phyloP scores from a whole-genome alignment of 2,888 invertebrate species.

The Pecten maximus region DNA sequence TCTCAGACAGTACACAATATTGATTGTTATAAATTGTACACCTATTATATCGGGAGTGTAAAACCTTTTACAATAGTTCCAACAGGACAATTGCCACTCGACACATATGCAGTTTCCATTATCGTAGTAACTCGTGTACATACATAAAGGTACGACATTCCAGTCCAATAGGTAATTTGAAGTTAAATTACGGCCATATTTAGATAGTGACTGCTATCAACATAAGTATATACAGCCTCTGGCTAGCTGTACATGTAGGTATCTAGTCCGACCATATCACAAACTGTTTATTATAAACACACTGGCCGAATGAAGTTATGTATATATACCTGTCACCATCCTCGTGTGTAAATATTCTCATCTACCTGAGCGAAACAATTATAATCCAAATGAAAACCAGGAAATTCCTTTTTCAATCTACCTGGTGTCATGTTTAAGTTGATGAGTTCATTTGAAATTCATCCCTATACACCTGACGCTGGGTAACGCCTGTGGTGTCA shows the following conservation, averaged over 20 bases:
- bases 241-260: not conserved
- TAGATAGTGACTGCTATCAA: not conserved
- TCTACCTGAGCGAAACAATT: conserved; percentile 20
- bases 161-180: not conserved
- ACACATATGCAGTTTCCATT: not conserved
- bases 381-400: not conserved
- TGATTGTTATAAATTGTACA: not conserved
- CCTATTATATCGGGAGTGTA: not conserved
- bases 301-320: not conserved
- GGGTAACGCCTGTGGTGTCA: not conserved
- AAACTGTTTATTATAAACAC: not conserved
- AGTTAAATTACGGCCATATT: conserved; percentile 16
- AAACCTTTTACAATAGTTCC: not conserved
- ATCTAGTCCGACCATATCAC: not conserved
- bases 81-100: not conserved
- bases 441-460: not conserved
- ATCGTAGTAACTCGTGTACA: not conserved
- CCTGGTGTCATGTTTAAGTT: not conserved
- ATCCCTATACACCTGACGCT: not conserved
- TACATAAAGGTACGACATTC: not conserved
- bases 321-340: not conserved
- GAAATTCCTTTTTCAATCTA: not conserved
- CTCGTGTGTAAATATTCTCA: not conserved
- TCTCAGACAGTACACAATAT: not conserved
- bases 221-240: not conserved